Evolutionary conservation across 2,888 invertebrate species (phyloP).

Genomic region (Xestia xanthographa): DNA sequence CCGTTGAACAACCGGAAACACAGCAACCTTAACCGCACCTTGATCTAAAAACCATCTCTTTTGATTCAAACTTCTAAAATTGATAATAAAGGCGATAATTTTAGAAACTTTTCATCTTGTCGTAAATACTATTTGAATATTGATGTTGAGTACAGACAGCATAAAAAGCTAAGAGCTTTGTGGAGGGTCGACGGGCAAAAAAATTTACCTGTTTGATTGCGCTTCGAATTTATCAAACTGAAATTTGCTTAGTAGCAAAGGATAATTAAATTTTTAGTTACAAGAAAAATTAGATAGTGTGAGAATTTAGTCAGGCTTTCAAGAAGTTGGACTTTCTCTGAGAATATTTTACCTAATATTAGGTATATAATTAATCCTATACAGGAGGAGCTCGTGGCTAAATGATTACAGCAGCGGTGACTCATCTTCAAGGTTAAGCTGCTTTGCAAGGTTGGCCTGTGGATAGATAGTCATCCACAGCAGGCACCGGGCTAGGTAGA

Average conservation of each 20-base stretch:
- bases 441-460: neutral
- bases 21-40: constrained; percentile 41
- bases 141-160: constrained; percentile 38
- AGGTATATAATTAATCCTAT: no score
- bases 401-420: no score
- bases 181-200: neutral
- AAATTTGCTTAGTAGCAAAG: neutral
- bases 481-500: no score
- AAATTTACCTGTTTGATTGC: neutral
- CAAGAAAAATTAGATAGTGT: neutral
- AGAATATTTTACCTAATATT: neutral
- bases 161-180: neutral
- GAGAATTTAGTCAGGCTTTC: neutral
- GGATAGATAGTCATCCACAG: no score
- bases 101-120: constrained; percentile 43
- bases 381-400: no score
- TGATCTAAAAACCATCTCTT: constrained; percentile 51
- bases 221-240: neutral
- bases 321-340: neutral
- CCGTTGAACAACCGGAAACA: constrained; percentile 3
- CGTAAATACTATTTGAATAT: constrained; percentile 55
- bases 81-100: constrained; percentile 45
- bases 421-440: neutral
- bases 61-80: constrained; percentile 31
- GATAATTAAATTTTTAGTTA: no score